Conservation (phyloP, 2,797 vertebrate species). For the Notamacropus eugenii region DNA sequence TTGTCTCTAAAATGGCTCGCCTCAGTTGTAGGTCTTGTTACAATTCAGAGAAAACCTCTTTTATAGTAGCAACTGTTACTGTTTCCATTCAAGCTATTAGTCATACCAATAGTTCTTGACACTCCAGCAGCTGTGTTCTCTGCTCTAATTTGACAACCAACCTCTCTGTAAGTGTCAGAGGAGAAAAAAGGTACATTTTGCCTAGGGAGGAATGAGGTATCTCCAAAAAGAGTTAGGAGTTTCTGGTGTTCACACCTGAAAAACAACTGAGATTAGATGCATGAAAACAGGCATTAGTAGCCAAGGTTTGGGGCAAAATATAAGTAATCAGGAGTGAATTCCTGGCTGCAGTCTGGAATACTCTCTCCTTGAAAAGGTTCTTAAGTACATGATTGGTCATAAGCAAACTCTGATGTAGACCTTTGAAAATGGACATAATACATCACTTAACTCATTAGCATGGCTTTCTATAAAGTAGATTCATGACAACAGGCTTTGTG, state of each 20-base stretch:
- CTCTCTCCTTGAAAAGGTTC: constrained; percentile 36
- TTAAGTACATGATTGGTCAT: constrained; percentile 3
- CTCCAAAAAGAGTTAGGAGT: constrained; percentile 41
- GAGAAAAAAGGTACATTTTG: constrained; percentile 66
- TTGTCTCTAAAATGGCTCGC: constrained; percentile 27
- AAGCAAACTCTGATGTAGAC: constrained; percentile 12
- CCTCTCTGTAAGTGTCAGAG: constrained; percentile 52
- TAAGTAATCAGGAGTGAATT: constrained; percentile 1
- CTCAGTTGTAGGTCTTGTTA: constrained; percentile 45
- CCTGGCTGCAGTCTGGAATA: neutral
- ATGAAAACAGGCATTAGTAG: constrained; percentile 9
- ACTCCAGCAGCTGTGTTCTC: constrained; percentile 58
- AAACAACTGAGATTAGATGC: constrained; percentile 48
- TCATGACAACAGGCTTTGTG: neutral
- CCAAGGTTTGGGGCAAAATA: constrained; percentile 5
- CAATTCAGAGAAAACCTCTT: constrained; percentile 49
- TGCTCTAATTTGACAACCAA: constrained; percentile 69
- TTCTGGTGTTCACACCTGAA: constrained; percentile 3
- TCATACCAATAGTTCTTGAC: constrained; percentile 34
- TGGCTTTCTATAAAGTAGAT: neutral
- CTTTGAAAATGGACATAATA: neutral
- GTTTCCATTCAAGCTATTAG: constrained; percentile 66
- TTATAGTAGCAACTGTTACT: neutral
- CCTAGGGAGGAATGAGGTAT: constrained; percentile 34
- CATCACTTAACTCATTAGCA: neutral